phyloP scores from a whole-genome alignment of 2,113 vertebrate genomes.

The Trichomycterus rosablanca region DNA sequence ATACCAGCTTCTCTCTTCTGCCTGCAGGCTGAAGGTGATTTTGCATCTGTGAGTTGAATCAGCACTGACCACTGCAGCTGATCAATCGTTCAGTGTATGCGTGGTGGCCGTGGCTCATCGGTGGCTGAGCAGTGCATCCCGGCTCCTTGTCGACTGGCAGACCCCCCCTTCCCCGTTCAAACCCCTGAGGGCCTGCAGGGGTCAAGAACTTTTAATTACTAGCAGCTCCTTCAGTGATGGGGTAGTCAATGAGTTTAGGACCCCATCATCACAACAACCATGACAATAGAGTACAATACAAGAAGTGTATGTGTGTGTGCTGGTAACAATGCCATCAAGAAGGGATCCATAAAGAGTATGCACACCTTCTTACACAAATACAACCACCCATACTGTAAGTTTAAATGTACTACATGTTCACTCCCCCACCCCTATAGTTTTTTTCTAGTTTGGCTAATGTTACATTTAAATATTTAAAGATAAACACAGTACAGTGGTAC shows the following conservation, averaged over 20 bases:
- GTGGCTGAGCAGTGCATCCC: slow-evolving; percentile 62
- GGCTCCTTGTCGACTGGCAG: slow-evolving; percentile 73
- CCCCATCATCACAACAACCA: slow-evolving; percentile 68
- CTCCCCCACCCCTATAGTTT: too few species aligned
- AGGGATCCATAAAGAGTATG: too few species aligned
- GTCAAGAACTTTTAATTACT: slow-evolving; percentile 93
- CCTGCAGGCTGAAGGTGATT: too few species aligned
- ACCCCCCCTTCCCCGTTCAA: not conserved
- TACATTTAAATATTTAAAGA: too few species aligned
- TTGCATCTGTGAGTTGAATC: too few species aligned
- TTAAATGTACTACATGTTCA: too few species aligned
- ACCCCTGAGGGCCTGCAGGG: slow-evolving; percentile 73
- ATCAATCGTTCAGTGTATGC: slow-evolving; percentile 79
- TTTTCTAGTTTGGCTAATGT: too few species aligned
- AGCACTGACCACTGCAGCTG: slow-evolving; percentile 83
- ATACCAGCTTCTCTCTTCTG: too few species aligned
- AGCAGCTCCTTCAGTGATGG: slow-evolving; percentile 71
- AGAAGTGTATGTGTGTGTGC: slow-evolving; percentile 53
- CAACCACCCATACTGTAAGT: too few species aligned
- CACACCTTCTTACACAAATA: too few species aligned
- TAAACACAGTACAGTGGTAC: too few species aligned
- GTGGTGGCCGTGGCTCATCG: slow-evolving; percentile 57
- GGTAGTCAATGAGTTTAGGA: slow-evolving; percentile 86
- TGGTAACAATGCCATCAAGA: too few species aligned
- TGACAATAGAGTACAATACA: slow-evolving; percentile 83